phyloP scores from a whole-genome alignment of 2,888 invertebrate species.

The Harpagoxenus sublaevis region DNA sequence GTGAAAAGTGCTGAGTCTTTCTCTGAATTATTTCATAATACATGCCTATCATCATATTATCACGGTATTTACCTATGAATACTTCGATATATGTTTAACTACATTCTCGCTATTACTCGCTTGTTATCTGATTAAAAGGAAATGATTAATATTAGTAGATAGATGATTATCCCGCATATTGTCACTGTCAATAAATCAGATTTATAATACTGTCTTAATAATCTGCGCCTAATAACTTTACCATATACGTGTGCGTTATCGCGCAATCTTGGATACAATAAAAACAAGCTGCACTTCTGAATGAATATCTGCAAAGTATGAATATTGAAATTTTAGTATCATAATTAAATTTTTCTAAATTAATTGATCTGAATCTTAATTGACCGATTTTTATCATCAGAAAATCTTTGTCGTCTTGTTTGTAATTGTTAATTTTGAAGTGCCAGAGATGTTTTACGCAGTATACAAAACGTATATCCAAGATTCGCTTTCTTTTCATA shows the following conservation, averaged over 20 bases:
- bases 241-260: not conserved
- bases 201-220: conserved; percentile 29
- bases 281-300: not conserved
- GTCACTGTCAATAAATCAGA: conserved; percentile 66
- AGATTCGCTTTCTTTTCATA: not conserved
- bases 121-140: conserved; percentile 16
- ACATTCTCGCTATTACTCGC: conserved; percentile 21
- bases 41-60: conserved; percentile 15
- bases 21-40: conserved; percentile 1
- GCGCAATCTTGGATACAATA: not conserved
- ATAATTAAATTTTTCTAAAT: not conserved
- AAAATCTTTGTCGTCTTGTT: not conserved
- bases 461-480: not conserved
- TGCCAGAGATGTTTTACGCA: not conserved
- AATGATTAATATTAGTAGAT: conserved; percentile 67
- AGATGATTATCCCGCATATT: conserved; percentile 59
- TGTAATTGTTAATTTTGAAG: not conserved
- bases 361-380: not conserved
- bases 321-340: not conserved
- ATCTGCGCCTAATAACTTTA: conserved; percentile 5
- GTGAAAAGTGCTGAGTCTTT: conserved; percentile 25
- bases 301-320: not conserved
- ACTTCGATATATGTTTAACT: not conserved
- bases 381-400: not conserved
- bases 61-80: not conserved